A percentile compares a stretch with the other conserved stretches of the same genome.
Conservation (phyloP, 2,797 vertebrate genomes). For the Salarias fasciatus region DNA sequence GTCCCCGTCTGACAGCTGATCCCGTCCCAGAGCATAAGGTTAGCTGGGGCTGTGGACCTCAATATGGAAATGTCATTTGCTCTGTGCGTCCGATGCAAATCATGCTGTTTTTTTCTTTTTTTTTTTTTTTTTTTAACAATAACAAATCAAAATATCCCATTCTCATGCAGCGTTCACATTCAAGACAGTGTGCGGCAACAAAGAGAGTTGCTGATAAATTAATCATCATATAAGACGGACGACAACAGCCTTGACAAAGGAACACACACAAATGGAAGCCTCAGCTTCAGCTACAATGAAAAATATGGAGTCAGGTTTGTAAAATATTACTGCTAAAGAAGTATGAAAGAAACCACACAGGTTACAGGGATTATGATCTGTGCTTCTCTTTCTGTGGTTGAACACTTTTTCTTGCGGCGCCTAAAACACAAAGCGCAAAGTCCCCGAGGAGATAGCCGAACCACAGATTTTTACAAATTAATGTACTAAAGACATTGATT, state of each 20-base stretch:
- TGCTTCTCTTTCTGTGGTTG: constrained; percentile 1
- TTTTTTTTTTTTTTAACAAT: constrained; percentile 9
- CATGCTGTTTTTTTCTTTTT: constrained; percentile 11
- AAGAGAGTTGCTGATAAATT: too few species aligned
- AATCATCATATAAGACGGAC: too few species aligned
- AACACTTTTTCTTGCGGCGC: constrained; percentile 11
- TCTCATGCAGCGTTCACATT: too few species aligned
- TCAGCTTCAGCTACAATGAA: too few species aligned
- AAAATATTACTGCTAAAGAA: too few species aligned
- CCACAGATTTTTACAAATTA: neutral
- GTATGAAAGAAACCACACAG: too few species aligned
- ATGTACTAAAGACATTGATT: too few species aligned
- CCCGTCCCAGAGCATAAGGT: constrained; percentile 19
- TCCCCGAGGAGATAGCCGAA: neutral
- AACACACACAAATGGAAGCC: too few species aligned
- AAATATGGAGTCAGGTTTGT: too few species aligned
- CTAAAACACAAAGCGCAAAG: constrained; percentile 12
- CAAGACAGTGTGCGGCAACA: too few species aligned
- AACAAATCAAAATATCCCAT: constrained; percentile 1
- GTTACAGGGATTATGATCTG: constrained; percentile 21
- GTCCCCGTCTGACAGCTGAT: constrained; percentile 41
- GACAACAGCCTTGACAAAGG: too few species aligned
- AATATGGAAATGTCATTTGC: constrained; percentile 9
- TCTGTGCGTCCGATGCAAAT: constrained; percentile 21
- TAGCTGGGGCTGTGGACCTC: constrained; percentile 12